phyloP scores from a whole-genome alignment of 1,140 invertebrate species.

The Teleogryllus occipitalis region DNA sequence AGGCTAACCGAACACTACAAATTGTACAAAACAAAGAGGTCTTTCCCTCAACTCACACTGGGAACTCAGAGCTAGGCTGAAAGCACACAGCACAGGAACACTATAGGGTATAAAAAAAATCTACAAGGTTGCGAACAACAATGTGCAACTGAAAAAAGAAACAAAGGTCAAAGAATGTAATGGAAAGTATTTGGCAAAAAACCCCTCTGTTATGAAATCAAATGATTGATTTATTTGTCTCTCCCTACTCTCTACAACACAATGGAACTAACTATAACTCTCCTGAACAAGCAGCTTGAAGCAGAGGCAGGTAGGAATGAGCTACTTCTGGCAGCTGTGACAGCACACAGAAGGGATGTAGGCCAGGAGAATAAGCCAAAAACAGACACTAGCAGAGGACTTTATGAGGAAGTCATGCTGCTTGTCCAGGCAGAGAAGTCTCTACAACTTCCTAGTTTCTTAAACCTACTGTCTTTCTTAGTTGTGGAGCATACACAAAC shows the following conservation, averaged over 20 bases:
- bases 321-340: neutral
- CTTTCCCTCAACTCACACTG: neutral
- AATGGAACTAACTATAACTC: slow-evolving; percentile 2
- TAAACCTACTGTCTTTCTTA: slow-evolving; percentile 11
- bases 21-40: neutral
- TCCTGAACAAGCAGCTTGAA: neutral
- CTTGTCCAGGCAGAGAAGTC: neutral
- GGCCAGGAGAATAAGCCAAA: neutral
- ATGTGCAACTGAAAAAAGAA: neutral
- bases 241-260: neutral
- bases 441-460: slow-evolving; percentile 5
- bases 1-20: neutral
- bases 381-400: neutral
- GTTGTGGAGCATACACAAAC: neutral
- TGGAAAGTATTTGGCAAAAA: neutral
- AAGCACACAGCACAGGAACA: neutral
- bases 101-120: neutral
- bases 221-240: neutral
- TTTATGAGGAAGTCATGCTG: neutral
- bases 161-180: neutral
- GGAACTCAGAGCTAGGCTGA: neutral
- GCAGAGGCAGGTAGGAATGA: neutral
- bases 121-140: neutral
- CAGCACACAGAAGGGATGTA: neutral
- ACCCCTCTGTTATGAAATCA: neutral